phyloP scores from a whole-genome alignment of 2,113 vertebrate genomes.

The Oncorhynchus keta region DNA sequence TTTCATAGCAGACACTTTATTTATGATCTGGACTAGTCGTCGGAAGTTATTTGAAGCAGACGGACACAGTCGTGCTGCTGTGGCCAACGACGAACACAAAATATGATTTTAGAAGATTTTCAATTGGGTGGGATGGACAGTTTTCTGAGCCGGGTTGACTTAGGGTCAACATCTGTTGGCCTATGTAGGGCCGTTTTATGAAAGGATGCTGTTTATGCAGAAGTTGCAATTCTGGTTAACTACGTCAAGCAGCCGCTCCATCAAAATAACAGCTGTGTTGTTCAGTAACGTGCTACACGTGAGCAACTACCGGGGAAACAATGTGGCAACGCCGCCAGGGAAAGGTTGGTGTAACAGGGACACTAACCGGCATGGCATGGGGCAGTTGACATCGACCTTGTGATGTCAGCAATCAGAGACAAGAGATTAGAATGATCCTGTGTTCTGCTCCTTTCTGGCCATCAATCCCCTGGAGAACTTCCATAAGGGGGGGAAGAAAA shows the following conservation, averaged over 20 bases:
- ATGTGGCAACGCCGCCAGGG: too few species aligned
- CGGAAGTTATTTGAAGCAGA: not conserved
- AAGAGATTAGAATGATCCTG: not conserved
- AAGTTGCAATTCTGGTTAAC: too few species aligned
- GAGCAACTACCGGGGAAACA: not conserved
- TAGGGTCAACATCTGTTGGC: not conserved
- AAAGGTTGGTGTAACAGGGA: too few species aligned
- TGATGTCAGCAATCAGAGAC: too few species aligned
- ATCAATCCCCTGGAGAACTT: slow-evolving; percentile 8
- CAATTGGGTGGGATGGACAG: not conserved
- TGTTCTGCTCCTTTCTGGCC: slow-evolving; percentile 1
- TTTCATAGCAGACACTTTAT: too few species aligned
- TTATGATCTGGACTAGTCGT: too few species aligned
- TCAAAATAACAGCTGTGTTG: not conserved
- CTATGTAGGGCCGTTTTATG: not conserved
- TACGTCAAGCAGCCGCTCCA: not conserved
- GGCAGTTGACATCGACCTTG: too few species aligned
- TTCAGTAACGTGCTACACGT: not conserved
- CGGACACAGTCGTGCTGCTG: not conserved
- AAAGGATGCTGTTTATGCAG: not conserved
- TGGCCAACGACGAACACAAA: not conserved
- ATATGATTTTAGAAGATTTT: not conserved
- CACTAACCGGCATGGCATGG: too few species aligned
- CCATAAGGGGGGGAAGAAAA: not conserved
- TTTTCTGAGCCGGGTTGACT: not conserved